A percentile compares a stretch with the other conserved stretches of the same genome.
phyloP scores from a whole-genome alignment of 2,113 vertebrate genomes.

The Tachycineta bicolor region DNA sequence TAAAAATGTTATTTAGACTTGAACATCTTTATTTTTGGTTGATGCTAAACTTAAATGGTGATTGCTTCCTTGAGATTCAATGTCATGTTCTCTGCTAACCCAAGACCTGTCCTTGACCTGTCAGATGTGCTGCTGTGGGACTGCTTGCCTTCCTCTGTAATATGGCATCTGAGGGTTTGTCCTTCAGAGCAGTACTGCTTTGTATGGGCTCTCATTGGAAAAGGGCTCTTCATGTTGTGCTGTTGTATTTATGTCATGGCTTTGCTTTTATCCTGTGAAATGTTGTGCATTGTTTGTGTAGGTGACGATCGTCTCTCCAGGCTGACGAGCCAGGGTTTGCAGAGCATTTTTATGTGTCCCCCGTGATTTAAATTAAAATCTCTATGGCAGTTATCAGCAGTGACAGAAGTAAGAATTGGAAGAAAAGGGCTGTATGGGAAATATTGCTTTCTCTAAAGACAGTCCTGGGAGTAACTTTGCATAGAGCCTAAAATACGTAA shows the following conservation, averaged over 20 bases:
- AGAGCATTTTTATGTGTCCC: neutral
- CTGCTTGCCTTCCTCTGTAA: neutral
- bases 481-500: neutral
- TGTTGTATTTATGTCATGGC: neutral
- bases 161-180: neutral
- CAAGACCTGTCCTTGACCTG: neutral
- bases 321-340: neutral
- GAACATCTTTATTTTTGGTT: neutral
- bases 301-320: neutral
- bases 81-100: conserved; percentile 1
- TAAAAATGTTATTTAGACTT: neutral
- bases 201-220: neutral
- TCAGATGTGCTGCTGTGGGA: neutral
- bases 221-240: neutral
- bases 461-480: neutral
- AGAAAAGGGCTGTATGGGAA: neutral
- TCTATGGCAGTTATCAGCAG: neutral
- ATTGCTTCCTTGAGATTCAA: neutral
- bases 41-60: neutral
- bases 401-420: neutral
- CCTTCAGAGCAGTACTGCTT: neutral
- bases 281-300: neutral
- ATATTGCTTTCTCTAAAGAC: neutral
- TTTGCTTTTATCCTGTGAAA: neutral
- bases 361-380: neutral